phyloP scores from a whole-genome alignment of 1,140 invertebrate genomes.

The Halictus rubicundus region DNA sequence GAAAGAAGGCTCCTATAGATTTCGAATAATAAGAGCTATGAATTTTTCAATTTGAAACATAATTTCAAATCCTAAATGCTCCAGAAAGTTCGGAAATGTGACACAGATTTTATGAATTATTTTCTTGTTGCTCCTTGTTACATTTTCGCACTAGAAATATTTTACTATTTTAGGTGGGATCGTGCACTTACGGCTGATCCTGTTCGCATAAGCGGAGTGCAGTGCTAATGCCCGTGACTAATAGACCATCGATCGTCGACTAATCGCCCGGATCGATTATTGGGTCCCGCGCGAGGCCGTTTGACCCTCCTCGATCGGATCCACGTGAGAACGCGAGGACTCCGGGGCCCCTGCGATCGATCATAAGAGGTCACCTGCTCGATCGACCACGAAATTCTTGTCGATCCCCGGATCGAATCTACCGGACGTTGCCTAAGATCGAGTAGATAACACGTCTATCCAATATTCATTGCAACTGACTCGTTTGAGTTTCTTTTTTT shows the following conservation, averaged over 20 bases:
- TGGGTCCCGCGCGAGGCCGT: neutral
- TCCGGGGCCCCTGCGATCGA: neutral
- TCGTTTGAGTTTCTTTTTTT: neutral
- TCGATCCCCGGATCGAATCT: neutral
- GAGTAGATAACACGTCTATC: neutral
- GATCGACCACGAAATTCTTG: neutral
- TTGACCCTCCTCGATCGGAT: neutral
- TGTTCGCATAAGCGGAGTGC: neutral
- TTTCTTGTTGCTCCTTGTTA: too few species aligned
- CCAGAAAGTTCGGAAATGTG: too few species aligned
- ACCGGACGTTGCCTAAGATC: neutral
- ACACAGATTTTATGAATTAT: too few species aligned
- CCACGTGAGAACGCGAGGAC: constrained; percentile 1
- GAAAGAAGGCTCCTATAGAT: too few species aligned
- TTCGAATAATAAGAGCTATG: too few species aligned
- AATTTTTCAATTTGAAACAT: too few species aligned
- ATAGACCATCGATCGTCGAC: constrained; percentile 1
- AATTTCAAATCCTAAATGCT: too few species aligned
- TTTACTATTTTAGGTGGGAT: too few species aligned
- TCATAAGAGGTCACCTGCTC: neutral
- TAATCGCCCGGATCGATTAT: neutral
- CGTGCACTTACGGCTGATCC: too few species aligned
- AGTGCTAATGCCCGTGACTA: neutral
- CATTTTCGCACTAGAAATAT: too few species aligned
- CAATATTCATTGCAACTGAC: neutral